A percentile compares a stretch with the other conserved stretches of the same genome.
These are phyloP conservation scores for Myiozetetes cayanensis DNA, from an alignment of 2,113 vertebrate genomes.

Conservation along the genomic window DNA sequence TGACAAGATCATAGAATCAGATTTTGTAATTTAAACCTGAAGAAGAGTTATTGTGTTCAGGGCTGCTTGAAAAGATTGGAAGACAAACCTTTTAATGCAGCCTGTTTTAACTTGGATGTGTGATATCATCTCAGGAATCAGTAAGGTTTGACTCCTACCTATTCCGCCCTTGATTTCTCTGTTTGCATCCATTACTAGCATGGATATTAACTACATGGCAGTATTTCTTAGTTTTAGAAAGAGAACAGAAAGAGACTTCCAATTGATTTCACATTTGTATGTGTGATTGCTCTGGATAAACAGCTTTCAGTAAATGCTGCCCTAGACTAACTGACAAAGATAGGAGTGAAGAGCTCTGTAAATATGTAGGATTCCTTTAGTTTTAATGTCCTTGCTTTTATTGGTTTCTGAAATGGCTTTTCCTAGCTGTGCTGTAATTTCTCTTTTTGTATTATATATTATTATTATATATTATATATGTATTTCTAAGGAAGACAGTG, in stretches of 20 bases:
- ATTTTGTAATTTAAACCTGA: background rate
- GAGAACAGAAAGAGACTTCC: background rate
- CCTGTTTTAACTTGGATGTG: background rate
- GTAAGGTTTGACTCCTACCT: background rate
- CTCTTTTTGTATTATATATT: background rate
- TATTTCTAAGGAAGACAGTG: background rate
- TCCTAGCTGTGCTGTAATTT: background rate
- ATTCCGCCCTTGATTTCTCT: background rate
- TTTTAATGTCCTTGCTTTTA: background rate
- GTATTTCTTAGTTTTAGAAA: background rate
- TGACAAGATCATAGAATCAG: background rate
- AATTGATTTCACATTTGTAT: background rate
- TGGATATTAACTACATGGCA: background rate
- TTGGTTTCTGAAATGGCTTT: background rate
- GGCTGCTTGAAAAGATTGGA: background rate
- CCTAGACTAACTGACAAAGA: background rate
- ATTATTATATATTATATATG: too few relatives aligned
- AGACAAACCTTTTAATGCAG: background rate
- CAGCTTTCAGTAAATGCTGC: background rate
- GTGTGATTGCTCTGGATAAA: background rate
- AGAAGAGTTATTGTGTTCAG: background rate
- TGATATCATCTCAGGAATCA: background rate
- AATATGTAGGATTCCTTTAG: background rate
- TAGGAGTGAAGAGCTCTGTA: background rate
- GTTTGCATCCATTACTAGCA: background rate